Base-by-base conservation (phyloP, 2,888 invertebrate species). In the Meloe dianella region DNA sequence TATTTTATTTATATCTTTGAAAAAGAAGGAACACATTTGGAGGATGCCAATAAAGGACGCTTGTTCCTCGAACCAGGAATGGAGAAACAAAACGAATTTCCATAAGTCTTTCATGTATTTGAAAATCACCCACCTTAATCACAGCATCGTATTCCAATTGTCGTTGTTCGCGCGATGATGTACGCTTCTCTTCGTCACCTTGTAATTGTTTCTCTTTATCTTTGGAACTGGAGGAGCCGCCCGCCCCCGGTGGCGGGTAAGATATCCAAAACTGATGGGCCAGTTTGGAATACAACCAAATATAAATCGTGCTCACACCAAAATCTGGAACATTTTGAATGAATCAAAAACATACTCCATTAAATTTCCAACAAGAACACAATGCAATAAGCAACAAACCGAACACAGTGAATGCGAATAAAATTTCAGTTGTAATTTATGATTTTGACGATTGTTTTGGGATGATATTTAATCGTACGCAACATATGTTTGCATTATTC, bases 211-310 rank as follows among this genome's bases (percentile, higher is more conserved):
- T 82, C 82, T 85, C 85, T 78, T 88, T 86, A 80, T 89, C 89
- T 80, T 88, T 88, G 81, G 87, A 87, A 78, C 87, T 86, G 80
- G 88, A 86, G 74, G 85, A 85, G 79, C 85, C 82, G 82, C 88
- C 88, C 85, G 91, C 91, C 86, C 91, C 90, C 79, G 91, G 91
- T 80, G 92, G 92, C 86, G 92, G 91, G 85, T 91, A 92, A 71
- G 92, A 92, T 82, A 92, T 92, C 92, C 92, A 92, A 86, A 92
- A 92, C 87, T 92, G 92, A 85, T 92, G 92, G 87, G 92, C 92
- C 92, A 92, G 91, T 85, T 91, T 91, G 88, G 83, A 47, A n/a
- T 17, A 6, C 12, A n/a, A 12, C 35, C 4, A 35, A 12, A 35
- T 35, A 14, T 14, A 6, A n/a, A 12, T 5, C 41, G 7, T 3